Evolutionary conservation across 2,888 invertebrate genomes (phyloP).

Genomic region (Conus canariensis): DNA sequence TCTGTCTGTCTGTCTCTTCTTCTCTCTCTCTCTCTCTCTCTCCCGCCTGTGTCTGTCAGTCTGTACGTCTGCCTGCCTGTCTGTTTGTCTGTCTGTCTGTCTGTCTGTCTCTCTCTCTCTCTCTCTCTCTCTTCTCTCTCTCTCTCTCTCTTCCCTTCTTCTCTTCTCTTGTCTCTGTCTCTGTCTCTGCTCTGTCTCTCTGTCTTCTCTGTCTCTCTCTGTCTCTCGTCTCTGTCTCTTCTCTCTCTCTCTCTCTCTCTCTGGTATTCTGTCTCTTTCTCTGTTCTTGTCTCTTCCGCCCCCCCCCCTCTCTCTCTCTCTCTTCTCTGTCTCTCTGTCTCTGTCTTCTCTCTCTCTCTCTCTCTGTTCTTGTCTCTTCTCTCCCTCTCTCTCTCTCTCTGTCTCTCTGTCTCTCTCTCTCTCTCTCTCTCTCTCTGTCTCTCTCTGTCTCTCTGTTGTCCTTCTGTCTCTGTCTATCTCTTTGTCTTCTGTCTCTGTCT

Average conservation of each 20-base stretch:
- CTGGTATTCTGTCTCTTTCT: not conserved
- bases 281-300: too few species aligned
- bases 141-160: too few species aligned
- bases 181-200: not conserved
- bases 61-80: not conserved
- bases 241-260: not conserved
- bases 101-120: not conserved
- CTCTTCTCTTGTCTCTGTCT: slow-evolving; percentile 18
- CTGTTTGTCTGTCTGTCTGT: not conserved
- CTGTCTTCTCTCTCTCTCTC: not conserved
- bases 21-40: slow-evolving; percentile 12
- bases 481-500: too few species aligned
- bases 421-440: not conserved
- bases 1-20: too few species aligned
- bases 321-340: slow-evolving; percentile 29
- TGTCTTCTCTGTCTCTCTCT: too few species aligned
- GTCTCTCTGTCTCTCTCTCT: not conserved
- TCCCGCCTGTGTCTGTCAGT: not conserved
- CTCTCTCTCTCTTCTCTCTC: too few species aligned
- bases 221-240: too few species aligned
- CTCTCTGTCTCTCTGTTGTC: not conserved
- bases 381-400: too few species aligned
- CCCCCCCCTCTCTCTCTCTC: too few species aligned
- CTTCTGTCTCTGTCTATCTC: not conserved
- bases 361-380: not conserved